phyloP scores from a whole-genome alignment of 2,113 vertebrate genomes.

The Terrapene triunguis region DNA sequence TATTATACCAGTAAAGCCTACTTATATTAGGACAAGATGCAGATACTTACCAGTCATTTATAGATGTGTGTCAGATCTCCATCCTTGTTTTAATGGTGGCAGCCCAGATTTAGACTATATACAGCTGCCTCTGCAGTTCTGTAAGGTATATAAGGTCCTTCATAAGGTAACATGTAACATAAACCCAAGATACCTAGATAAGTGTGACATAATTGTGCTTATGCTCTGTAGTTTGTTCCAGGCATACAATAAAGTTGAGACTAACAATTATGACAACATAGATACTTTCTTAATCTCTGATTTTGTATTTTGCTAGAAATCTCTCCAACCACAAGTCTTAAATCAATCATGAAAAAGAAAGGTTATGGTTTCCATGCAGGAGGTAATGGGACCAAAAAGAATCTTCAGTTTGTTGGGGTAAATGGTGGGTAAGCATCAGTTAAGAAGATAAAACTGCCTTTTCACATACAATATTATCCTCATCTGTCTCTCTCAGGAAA shows the following conservation, averaged over 20 bases:
- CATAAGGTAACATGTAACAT: neutral
- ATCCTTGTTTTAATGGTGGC: neutral
- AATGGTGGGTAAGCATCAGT: constrained; percentile 97
- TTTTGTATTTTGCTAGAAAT: constrained; percentile 82
- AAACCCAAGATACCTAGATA: neutral
- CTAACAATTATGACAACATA: neutral
- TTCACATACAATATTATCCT: neutral
- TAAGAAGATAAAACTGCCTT: constrained; percentile 64
- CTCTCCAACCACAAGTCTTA: constrained; percentile 89
- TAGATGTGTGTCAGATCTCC: neutral
- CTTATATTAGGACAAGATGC: neutral
- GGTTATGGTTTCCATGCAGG: constrained; percentile 89
- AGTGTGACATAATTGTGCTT: neutral
- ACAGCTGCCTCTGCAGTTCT: neutral
- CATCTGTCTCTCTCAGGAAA: neutral
- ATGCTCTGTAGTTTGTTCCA: neutral
- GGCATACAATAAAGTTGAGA: neutral
- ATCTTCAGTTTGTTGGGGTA: constrained; percentile 99
- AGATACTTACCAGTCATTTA: constrained; percentile 6
- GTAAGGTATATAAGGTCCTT: neutral
- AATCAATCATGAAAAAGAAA: constrained; percentile 99
- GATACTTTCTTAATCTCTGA: constrained; percentile 72
- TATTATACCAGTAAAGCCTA: neutral
- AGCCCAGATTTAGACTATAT: constrained; percentile 10
- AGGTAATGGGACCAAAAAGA: constrained; percentile 95